Evolutionary conservation across 2,888 invertebrate genomes (phyloP).

Genomic region (Lutraria lutraria): DNA sequence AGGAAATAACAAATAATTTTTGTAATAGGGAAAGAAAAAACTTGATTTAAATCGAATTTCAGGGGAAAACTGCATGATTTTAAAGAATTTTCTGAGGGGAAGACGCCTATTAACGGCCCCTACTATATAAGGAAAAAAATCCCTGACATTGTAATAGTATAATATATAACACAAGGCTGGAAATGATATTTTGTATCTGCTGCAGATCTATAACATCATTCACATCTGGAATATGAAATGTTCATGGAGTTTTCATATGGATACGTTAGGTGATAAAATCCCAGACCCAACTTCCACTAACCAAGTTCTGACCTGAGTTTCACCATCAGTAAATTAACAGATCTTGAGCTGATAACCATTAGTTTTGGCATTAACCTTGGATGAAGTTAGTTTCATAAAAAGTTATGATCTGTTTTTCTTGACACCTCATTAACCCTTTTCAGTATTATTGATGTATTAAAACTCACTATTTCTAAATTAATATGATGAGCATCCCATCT

Average conservation of each 20-base stretch:
- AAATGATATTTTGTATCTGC: background rate
- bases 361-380: background rate
- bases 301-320: background rate
- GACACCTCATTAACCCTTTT: background rate
- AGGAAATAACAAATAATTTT: no score
- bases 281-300: background rate
- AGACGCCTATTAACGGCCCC: no score
- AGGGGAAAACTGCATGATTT: no score
- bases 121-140: no score
- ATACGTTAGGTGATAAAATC: background rate
- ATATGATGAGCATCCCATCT: no score
- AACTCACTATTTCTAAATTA: no score
- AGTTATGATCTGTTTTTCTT: background rate
- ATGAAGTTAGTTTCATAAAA: background rate
- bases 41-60: no score
- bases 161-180: background rate
- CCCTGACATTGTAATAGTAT: no score
- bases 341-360: background rate
- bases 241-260: background rate
- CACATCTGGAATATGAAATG: background rate
- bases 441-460: no score
- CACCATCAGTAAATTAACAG: background rate
- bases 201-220: constrained; percentile 2
- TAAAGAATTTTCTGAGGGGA: no score
- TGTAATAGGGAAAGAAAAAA: no score